These are phyloP conservation scores for Bombus pyrosoma DNA, from an alignment of 1,140 invertebrate genomes.

Conservation along the genomic window DNA sequence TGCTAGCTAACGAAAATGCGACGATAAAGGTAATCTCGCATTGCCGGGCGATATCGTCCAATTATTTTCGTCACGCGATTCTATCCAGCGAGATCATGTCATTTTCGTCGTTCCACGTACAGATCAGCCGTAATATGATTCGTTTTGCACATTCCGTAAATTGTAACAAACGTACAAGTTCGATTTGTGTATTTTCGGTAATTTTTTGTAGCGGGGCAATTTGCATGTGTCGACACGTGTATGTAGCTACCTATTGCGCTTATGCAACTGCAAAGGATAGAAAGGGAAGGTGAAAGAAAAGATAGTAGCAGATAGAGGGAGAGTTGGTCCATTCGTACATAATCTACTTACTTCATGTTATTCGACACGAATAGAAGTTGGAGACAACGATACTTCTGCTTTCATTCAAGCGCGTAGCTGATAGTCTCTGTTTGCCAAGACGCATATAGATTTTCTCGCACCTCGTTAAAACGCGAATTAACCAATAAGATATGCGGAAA, in stretches of 20 bases:
- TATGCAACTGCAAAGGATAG: constrained; percentile 37
- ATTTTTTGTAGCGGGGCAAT: neutral
- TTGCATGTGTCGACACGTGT: constrained; percentile 20
- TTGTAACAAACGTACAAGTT: neutral
- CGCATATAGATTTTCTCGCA: constrained; percentile 40
- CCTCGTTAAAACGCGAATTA: neutral
- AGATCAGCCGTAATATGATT: neutral
- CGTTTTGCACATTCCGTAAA: neutral
- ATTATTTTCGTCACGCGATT: neutral
- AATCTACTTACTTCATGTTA: constrained; percentile 54
- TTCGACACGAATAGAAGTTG: constrained; percentile 59
- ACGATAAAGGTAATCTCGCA: neutral
- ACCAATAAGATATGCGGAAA: neutral
- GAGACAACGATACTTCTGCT: constrained; percentile 20
- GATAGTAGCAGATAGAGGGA: neutral
- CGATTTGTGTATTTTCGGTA: neutral
- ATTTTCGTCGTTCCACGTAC: neutral
- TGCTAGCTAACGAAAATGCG: neutral
- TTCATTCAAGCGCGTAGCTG: constrained; percentile 37
- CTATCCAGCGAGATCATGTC: neutral
- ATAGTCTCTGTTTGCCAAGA: constrained; percentile 43
- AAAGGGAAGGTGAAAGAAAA: neutral
- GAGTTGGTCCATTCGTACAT: constrained; percentile 10
- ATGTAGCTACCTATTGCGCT: constrained; percentile 5
- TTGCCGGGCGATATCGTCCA: neutral